These are phyloP conservation scores for Taphrorychus bicolor DNA, from an alignment of 2,888 invertebrate genomes.

Conservation along the genomic window DNA sequence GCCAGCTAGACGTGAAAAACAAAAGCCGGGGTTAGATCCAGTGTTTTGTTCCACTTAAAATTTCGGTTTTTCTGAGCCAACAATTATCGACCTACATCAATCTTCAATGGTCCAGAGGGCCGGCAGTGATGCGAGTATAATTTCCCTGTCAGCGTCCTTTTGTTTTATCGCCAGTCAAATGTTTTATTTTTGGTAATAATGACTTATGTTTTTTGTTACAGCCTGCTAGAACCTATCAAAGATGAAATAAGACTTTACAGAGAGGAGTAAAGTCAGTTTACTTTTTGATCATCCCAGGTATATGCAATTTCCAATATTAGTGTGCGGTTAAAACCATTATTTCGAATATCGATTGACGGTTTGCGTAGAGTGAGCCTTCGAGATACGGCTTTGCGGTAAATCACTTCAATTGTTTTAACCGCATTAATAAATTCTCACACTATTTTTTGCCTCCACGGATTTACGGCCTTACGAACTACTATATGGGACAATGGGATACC, in stretches of 20 bases:
- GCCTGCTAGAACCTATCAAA: neutral
- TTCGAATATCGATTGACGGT: slow-evolving; percentile 26
- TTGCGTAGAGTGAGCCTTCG: slow-evolving; percentile 20
- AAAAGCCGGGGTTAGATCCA: slow-evolving; percentile 19
- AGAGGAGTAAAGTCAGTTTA: too few species aligned
- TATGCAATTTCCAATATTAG: slow-evolving; percentile 8
- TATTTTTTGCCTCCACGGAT: too few species aligned
- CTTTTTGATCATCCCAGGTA: too few species aligned
- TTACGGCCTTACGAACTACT: too few species aligned
- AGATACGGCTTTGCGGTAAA: slow-evolving; percentile 41
- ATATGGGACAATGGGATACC: too few species aligned
- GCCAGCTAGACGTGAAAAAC: slow-evolving; percentile 28
- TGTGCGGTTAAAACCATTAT: slow-evolving; percentile 33
- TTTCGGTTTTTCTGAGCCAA: slow-evolving; percentile 19
- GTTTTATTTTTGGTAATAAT: too few species aligned
- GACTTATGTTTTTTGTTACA: neutral
- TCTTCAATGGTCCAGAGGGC: slow-evolving; percentile 33
- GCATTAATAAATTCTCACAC: slow-evolving; percentile 47
- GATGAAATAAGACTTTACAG: too few species aligned
- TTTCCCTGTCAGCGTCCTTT: slow-evolving; percentile 40
- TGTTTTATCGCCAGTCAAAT: neutral
- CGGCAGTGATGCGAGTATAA: slow-evolving; percentile 43
- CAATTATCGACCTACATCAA: slow-evolving; percentile 43
- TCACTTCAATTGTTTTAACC: slow-evolving; percentile 46
- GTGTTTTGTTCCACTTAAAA: slow-evolving; percentile 32